phyloP scores from a whole-genome alignment of 2,113 vertebrate genomes.

The Hyaena hyaena region DNA sequence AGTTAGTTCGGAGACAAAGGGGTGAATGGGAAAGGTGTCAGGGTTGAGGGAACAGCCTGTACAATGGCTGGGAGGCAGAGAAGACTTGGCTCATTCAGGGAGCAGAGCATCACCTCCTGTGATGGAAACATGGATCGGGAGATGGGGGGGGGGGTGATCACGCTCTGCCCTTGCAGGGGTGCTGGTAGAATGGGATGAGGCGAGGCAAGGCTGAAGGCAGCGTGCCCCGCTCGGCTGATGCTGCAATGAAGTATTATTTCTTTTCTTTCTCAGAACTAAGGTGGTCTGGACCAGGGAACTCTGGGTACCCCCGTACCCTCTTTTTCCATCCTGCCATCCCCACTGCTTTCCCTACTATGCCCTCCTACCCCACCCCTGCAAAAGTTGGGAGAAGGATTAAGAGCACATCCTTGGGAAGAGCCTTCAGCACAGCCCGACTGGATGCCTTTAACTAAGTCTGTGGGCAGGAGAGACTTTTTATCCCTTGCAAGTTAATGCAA shows the following conservation, averaged over 20 bases:
- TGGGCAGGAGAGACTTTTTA: constrained; percentile 75
- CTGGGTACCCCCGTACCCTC: not conserved
- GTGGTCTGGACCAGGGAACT: not conserved
- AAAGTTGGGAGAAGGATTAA: not conserved
- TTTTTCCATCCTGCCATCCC: no score
- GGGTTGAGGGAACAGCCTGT: not conserved
- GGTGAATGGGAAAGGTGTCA: not conserved
- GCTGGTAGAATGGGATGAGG: not conserved
- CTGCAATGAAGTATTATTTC: not conserved
- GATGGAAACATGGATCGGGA: not conserved
- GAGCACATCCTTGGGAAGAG: not conserved
- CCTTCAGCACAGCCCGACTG: not conserved
- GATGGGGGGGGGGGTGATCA: not conserved
- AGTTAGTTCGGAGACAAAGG: not conserved
- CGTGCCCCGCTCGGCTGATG: not conserved
- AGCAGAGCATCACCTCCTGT: no score
- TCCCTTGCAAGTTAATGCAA: constrained; percentile 73
- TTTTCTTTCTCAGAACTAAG: not conserved
- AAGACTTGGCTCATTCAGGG: not conserved
- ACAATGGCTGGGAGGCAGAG: not conserved
- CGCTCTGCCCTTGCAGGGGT: not conserved
- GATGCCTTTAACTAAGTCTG: constrained; percentile 73
- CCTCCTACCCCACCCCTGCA: not conserved
- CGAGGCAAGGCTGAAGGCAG: not conserved
- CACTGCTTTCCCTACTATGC: not conserved